These are phyloP conservation scores for Tokudaia muenninki DNA, from an alignment of 2,797 vertebrate species.

Conservation along the genomic window DNA sequence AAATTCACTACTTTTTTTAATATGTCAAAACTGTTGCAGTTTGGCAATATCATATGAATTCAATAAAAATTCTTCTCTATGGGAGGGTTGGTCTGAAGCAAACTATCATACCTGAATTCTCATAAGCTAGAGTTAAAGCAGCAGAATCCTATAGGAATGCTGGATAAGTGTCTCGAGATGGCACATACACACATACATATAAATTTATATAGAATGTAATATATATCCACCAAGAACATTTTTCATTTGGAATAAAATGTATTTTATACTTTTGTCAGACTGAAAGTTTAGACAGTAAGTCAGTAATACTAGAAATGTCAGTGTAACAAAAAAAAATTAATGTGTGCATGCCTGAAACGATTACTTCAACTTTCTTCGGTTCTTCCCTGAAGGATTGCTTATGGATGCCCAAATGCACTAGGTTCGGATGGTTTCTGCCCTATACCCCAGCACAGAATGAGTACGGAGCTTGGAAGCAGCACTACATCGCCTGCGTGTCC, in stretches of 20 bases:
- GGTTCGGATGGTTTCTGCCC: slow-evolving; percentile 92
- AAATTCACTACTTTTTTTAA: background rate
- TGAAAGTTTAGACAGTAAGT: slow-evolving; percentile 29
- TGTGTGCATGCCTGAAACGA: background rate
- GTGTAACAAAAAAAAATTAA: slow-evolving; percentile 5
- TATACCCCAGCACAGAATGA: slow-evolving; percentile 88
- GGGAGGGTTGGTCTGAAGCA: background rate
- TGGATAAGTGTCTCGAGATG: background rate
- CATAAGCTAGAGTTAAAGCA: background rate
- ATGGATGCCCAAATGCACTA: slow-evolving; percentile 89
- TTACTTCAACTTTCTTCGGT: background rate
- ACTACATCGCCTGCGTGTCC: slow-evolving; percentile 89
- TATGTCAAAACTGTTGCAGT: background rate
- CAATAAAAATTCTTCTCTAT: slow-evolving; percentile 10
- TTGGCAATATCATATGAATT: background rate
- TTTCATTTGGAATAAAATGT: background rate
- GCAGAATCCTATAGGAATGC: background rate
- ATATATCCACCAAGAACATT: background rate
- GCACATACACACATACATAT: background rate
- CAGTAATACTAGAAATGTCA: slow-evolving; percentile 19
- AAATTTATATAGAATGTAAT: background rate
- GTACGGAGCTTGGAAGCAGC: slow-evolving; percentile 91
- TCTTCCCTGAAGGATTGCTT: slow-evolving; percentile 89
- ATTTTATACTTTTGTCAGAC: slow-evolving; percentile 9
- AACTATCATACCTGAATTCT: background rate